Evolutionary conservation across 2,888 invertebrate genomes (phyloP).

Genomic region (Pseudanteris insignis): DNA sequence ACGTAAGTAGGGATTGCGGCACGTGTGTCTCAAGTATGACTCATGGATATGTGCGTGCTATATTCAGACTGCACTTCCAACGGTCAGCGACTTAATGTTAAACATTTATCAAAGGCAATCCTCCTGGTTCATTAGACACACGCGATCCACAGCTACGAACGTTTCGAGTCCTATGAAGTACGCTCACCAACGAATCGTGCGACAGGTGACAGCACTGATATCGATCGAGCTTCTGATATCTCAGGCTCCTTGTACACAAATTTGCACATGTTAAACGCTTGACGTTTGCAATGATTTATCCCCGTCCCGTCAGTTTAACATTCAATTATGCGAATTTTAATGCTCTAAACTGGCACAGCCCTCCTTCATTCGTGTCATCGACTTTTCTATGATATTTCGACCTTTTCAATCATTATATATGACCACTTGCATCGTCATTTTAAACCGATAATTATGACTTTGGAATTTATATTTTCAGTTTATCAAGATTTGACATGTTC

Average conservation of each 20-base stretch:
- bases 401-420: no score
- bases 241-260: slow-evolving; percentile 36
- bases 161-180: slow-evolving; percentile 36
- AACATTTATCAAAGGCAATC: slow-evolving; percentile 52
- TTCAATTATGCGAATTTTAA: slow-evolving; percentile 43
- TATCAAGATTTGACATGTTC: no score
- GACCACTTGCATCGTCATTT: no score
- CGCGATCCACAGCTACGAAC: slow-evolving; percentile 37
- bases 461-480: no score
- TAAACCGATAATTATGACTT: no score
- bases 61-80: slow-evolving; percentile 49
- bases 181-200: slow-evolving; percentile 43
- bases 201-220: slow-evolving; percentile 41
- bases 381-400: no score
- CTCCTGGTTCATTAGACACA: slow-evolving; percentile 47
- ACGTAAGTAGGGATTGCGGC: slow-evolving; percentile 50
- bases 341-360: slow-evolving; percentile 16
- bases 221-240: slow-evolving; percentile 43
- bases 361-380: no score
- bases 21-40: slow-evolving; percentile 52
- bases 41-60: slow-evolving; percentile 50
- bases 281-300: slow-evolving; percentile 37
- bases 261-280: slow-evolving; percentile 39
- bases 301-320: slow-evolving; percentile 22
- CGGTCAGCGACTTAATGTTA: slow-evolving; percentile 47